Evolutionary conservation across 2,113 vertebrate species (phyloP).

Genomic region (Macrotis lagotis): DNA sequence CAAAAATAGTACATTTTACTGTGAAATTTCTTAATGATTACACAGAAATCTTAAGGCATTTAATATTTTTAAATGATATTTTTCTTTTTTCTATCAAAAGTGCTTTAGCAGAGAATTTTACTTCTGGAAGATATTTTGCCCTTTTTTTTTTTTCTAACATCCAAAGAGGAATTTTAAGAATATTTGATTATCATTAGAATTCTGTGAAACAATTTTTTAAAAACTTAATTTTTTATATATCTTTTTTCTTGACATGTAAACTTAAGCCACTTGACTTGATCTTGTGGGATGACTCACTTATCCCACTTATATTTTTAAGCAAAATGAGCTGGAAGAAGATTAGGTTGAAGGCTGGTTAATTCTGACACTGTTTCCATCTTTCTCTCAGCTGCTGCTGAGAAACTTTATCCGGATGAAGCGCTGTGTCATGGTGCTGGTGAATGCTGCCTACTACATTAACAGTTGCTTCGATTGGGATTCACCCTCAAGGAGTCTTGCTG

Average conservation of each 20-base stretch:
- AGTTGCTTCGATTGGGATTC: conserved; percentile 99
- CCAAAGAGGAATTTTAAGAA: background rate
- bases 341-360: conserved; percentile 59
- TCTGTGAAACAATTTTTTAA: conserved; percentile 3
- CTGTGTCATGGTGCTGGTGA: conserved; percentile 94
- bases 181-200: background rate
- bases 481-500: conserved; percentile 96
- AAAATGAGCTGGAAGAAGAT: conserved; percentile 50
- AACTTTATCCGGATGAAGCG: conserved; percentile 94
- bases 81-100: background rate
- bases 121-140: background rate
- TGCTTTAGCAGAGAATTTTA: background rate
- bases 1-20: background rate
- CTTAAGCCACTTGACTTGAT: background rate
- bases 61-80: conserved; percentile 33
- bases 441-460: conserved; percentile 93
- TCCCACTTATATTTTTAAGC: conserved; percentile 56
- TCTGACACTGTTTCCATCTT: conserved; percentile 70
- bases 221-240: background rate
- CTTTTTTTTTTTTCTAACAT: background rate
- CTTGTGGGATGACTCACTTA: conserved; percentile 52
- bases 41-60: conserved; percentile 30
- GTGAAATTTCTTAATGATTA: conserved; percentile 49
- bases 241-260: background rate
- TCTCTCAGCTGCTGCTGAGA: conserved; percentile 90